Percentiles rank a stretch among this genome's conserved stretches.
These are phyloP conservation scores for Tetranychus piercei DNA, from an alignment of 2,888 invertebrate genomes.

Conservation along the genomic window DNA sequence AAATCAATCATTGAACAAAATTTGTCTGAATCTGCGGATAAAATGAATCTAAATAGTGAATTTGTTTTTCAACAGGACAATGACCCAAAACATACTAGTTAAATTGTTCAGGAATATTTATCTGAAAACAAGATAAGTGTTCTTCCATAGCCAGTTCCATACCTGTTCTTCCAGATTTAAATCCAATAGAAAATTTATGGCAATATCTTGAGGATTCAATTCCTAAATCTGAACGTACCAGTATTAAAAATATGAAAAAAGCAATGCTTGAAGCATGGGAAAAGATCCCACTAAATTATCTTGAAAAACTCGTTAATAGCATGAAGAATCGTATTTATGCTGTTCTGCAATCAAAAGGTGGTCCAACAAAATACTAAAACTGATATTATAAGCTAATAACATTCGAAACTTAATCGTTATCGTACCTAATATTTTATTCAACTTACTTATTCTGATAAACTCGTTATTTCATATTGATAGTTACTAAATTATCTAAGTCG, in stretches of 20 bases:
- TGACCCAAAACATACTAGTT: conserved; percentile 18
- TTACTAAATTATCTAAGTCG: too few relatives aligned
- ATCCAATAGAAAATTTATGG: conserved; percentile 23
- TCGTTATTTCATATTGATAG: too few relatives aligned
- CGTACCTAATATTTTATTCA: too few relatives aligned
- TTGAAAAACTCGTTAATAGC: conserved; percentile 14
- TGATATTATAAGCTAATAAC: too few relatives aligned
- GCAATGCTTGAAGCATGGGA: conserved; percentile 13
- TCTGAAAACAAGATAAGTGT: conserved; percentile 15
- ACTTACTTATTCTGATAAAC: too few relatives aligned
- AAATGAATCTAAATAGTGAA: conserved; percentile 13
- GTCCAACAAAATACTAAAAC: conserved; percentile 15
- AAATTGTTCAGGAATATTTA: conserved; percentile 17
- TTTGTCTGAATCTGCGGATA: conserved; percentile 15
- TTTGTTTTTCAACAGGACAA: conserved; percentile 23
- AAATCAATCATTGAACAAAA: conserved; percentile 18
- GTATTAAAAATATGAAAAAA: conserved; percentile 5
- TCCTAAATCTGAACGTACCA: conserved; percentile 12
- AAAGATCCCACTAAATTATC: conserved; percentile 7
- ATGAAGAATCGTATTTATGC: conserved; percentile 8
- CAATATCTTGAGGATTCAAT: conserved; percentile 12
- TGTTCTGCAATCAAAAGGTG: conserved; percentile 13
- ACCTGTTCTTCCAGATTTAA: conserved; percentile 21
- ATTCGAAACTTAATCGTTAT: too few relatives aligned
- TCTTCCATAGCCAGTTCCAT: conserved; percentile 16